Base-by-base conservation (phyloP, 2,888 invertebrate genomes). In the Helleia helle region DNA sequence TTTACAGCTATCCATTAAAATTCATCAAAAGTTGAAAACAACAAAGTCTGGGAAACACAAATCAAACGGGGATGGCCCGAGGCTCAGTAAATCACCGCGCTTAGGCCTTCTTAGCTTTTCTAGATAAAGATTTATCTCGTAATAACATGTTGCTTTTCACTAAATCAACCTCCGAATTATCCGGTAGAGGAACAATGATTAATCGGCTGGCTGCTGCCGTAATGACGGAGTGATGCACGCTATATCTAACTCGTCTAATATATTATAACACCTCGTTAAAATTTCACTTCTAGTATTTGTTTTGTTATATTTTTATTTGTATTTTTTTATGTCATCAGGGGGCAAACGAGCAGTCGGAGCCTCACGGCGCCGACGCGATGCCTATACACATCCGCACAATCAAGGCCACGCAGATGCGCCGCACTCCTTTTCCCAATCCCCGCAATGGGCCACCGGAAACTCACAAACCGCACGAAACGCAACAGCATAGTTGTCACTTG, bases 41-140 rank as follows among this genome's bases (percentile, higher is more conserved):
- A 69, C 69, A 64, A 63, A 66, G 65, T 68, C 58, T 56, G 53
- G 55, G 73, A 70, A 73, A 71, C 71, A 81, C 80, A 83, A 81
- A 83, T 81, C 81, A 80, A 74, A 71, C 49, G 71, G 65, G 68
- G 71, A 72, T 72, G 60, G 75, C 75, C 65, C 57, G 55, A 52
- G 71, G 73, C 64, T 56, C 57, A n/a, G 73, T 84, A 83, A 84
- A 83, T 83, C 83, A 77, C 68, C 44, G 73, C 71, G 75, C 79
- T 84, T 83, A 84, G 81, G 77, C 75, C 81, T 81, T 76, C 81
- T 84, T 81, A 83, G 81, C 81, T 80, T 83, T 84, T 81, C 84
- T 83, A 84, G 83, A 84, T 83, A 84, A 74, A 84, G 84, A 84
- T 84, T 84, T 84, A 84, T 83, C 80, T 80, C 68, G 64, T 84